Conservation (phyloP, 2,888 invertebrate genomes). For the Cheilosia impressa region DNA sequence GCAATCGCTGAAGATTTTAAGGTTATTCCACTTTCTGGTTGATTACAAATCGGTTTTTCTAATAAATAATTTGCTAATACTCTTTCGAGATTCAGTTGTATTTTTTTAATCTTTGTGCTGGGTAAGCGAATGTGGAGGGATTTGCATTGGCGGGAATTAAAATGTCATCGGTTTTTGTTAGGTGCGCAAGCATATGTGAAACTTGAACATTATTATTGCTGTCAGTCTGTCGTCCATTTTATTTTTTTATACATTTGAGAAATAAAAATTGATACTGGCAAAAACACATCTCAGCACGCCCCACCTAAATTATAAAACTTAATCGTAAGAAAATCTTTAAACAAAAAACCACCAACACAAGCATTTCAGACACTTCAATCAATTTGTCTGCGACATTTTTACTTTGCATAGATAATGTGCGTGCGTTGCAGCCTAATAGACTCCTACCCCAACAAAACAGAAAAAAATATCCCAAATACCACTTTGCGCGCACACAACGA, state of each 20-base stretch:
- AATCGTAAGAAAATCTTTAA: not conserved
- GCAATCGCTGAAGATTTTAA: not conserved
- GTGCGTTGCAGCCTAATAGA: not conserved
- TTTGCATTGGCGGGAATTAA: not conserved
- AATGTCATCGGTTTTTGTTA: no score
- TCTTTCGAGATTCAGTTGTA: not conserved
- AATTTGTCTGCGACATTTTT: not conserved
- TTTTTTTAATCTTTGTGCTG: constrained; percentile 12
- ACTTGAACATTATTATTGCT: no score
- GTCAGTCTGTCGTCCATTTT: no score
- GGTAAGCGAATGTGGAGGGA: constrained; percentile 14
- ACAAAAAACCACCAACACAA: not conserved
- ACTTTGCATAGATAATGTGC: not conserved
- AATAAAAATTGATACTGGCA: no score
- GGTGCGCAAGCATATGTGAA: no score
- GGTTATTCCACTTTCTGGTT: constrained; percentile 7
- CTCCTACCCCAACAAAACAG: constrained; percentile 46
- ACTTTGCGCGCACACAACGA: constrained; percentile 22
- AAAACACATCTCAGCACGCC: no score
- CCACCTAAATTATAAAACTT: no score
- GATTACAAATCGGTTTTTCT: constrained; percentile 25
- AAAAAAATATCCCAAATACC: constrained; percentile 8
- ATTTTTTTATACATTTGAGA: no score
- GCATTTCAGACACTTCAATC: not conserved
- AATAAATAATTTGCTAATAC: constrained; percentile 19